Evolutionary conservation across 2,113 vertebrate species (phyloP).

Genomic region (Neofelis nebulosa): DNA sequence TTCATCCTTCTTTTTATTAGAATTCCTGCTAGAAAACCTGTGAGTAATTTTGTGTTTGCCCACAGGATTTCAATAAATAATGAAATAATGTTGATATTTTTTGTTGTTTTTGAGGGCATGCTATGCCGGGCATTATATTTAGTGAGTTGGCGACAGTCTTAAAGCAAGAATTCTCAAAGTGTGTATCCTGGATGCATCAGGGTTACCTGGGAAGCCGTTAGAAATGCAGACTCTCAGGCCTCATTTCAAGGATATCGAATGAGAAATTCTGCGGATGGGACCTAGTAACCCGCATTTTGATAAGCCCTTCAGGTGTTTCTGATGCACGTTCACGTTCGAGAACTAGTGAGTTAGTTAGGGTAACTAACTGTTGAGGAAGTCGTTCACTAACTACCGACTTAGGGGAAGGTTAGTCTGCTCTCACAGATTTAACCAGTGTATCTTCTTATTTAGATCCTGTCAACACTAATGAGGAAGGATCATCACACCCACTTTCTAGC

Average conservation of each 20-base stretch:
- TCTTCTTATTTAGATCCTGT: background rate
- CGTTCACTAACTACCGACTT: background rate
- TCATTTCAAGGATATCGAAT: background rate
- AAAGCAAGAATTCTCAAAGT: background rate
- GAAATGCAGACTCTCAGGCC: background rate
- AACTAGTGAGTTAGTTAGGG: background rate
- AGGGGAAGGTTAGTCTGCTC: background rate
- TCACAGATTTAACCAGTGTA: background rate
- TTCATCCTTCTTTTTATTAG: conserved; percentile 24
- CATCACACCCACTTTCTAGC: background rate
- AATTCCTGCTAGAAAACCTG: background rate
- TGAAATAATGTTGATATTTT: background rate
- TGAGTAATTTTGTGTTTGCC: background rate
- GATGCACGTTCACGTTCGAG: background rate
- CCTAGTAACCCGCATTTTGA: background rate
- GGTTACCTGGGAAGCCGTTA: background rate
- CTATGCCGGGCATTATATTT: background rate
- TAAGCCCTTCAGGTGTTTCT: background rate
- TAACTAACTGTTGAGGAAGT: background rate
- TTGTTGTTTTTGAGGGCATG: background rate
- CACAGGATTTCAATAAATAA: background rate
- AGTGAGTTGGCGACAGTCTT: background rate
- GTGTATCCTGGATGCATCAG: background rate
- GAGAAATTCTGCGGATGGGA: background rate
- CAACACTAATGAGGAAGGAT: background rate